A percentile compares a stretch with the other conserved stretches of the same genome.
phyloP scores from a whole-genome alignment of 2,888 invertebrate genomes.

The Spisula solida region DNA sequence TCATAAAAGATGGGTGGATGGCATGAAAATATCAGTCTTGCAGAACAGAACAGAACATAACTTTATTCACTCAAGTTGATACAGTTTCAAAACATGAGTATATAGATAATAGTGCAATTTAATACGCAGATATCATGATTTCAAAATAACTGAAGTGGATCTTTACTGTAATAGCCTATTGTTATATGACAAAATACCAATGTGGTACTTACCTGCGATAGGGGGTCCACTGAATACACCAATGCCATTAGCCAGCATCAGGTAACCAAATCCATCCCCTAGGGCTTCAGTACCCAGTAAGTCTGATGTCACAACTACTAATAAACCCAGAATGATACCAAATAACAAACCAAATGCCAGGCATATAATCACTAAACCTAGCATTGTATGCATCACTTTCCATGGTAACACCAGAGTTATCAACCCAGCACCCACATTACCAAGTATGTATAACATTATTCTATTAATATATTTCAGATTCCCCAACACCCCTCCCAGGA shows the following conservation, averaged over 20 bases:
- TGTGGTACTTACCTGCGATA: slow-evolving; percentile 74
- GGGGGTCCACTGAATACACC: slow-evolving; percentile 80
- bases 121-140: background rate
- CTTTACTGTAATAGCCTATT: background rate
- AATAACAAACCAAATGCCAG: slow-evolving; percentile 76
- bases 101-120: no score
- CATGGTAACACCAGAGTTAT: slow-evolving; percentile 66
- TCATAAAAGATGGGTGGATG: background rate
- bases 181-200: background rate
- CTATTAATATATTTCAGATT: slow-evolving; percentile 76
- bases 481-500: slow-evolving; percentile 80
- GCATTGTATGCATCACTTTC: slow-evolving; percentile 62
- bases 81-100: no score
- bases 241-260: slow-evolving; percentile 83
- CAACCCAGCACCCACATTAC: slow-evolving; percentile 76
- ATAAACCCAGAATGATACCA: slow-evolving; percentile 80
- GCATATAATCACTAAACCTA: slow-evolving; percentile 51
- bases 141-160: background rate
- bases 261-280: slow-evolving; percentile 81
- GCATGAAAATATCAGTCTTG: no score
- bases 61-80: no score
- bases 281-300: slow-evolving; percentile 78
- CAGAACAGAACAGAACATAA: no score
- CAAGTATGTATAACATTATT: slow-evolving; percentile 73
- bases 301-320: slow-evolving; percentile 81